phyloP scores from a whole-genome alignment of 2,113 vertebrate species.

The Gila orcuttii region DNA sequence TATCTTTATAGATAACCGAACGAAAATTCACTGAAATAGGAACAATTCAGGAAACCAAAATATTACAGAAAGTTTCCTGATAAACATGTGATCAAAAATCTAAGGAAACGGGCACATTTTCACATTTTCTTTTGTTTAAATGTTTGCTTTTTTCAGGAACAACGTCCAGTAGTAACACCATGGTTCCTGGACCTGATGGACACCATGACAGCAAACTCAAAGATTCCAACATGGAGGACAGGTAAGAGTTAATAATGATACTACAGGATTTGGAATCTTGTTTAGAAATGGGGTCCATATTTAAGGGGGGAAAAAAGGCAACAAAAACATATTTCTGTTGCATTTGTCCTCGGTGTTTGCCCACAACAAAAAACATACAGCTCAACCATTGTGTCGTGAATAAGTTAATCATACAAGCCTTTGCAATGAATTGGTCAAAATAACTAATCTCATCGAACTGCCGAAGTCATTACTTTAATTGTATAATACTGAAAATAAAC shows the following conservation, averaged over 20 bases:
- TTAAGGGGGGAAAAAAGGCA: no score
- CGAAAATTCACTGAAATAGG: neutral
- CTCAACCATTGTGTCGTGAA: no score
- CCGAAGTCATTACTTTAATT: neutral
- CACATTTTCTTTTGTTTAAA: neutral
- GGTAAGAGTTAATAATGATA: constrained; percentile 71
- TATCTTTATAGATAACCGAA: neutral
- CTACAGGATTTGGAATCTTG: neutral
- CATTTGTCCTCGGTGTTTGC: neutral
- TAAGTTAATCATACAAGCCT: no score
- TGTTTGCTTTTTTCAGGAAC: constrained; percentile 80
- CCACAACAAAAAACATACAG: neutral
- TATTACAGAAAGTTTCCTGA: neutral
- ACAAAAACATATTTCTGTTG: neutral
- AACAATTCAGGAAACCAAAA: neutral
- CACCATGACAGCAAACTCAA: constrained; percentile 89
- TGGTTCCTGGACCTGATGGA: constrained; percentile 90
- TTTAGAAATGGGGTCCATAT: neutral
- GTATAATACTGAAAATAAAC: neutral
- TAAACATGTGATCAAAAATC: neutral
- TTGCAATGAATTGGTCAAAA: no score
- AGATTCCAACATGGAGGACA: constrained; percentile 89
- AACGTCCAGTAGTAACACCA: constrained; percentile 98
- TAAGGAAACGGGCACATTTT: neutral
- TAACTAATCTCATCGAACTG: no score